phyloP scores from a whole-genome alignment of 1,140 invertebrate species.

The Drosophila triauraria region DNA sequence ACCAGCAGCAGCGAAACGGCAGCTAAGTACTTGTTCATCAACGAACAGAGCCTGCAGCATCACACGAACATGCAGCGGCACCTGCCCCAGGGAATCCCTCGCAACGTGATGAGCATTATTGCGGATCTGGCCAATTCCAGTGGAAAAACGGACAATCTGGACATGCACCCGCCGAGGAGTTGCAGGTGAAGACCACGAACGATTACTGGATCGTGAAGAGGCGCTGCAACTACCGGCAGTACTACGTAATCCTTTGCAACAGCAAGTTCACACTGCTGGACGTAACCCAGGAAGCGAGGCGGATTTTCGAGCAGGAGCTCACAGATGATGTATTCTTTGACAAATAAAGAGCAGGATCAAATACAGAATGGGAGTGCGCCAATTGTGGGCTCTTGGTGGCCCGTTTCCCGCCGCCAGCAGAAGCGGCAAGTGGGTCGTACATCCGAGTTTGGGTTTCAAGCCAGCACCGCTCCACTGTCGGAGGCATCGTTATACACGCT shows the following conservation, averaged over 20 bases:
- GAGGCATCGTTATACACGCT: constrained; percentile 60
- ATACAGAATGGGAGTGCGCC: constrained; percentile 81
- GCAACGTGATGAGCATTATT: constrained; percentile 77
- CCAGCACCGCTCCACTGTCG: constrained; percentile 58
- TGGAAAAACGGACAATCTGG: not conserved
- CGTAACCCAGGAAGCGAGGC: constrained; percentile 94
- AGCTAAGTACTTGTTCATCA: constrained; percentile 81
- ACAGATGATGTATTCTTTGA: constrained; percentile 85
- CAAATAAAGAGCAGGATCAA: constrained; percentile 83
- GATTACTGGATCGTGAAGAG: constrained; percentile 97
- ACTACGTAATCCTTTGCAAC: constrained; percentile 95
- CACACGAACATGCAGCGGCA: constrained; percentile 67
- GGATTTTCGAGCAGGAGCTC: constrained; percentile 86
- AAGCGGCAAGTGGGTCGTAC: constrained; percentile 61
- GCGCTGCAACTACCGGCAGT: constrained; percentile 94
- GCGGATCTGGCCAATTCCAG: constrained; percentile 66
- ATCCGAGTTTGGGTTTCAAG: constrained; percentile 69
- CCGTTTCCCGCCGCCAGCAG: constrained; percentile 36
- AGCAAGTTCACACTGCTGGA: constrained; percentile 96
- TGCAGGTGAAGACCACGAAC: constrained; percentile 94
- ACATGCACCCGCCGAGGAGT: constrained; percentile 87
- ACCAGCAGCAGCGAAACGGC: constrained; percentile 12
- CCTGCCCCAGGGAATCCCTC: constrained; percentile 53
- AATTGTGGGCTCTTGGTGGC: constrained; percentile 65
- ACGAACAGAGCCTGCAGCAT: constrained; percentile 79